Percentiles rank a stretch among this genome's conserved stretches.
Conservation (phyloP, 2,888 invertebrate species). For the Catonia carolina region DNA sequence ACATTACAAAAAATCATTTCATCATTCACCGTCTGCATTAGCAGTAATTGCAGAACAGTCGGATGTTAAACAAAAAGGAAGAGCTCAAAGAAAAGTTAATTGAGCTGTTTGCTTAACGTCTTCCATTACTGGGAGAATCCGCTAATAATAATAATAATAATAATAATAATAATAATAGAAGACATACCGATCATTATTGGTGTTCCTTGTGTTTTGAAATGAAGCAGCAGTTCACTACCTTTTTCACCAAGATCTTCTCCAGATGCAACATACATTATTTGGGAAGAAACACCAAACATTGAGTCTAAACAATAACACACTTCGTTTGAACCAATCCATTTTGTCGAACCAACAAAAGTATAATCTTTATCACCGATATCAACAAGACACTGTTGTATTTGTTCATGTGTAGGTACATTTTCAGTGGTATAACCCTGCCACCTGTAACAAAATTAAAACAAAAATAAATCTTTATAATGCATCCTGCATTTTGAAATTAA, state of each 20-base stretch:
- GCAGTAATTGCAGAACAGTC: too few species aligned
- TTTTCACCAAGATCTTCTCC: slow-evolving; percentile 76
- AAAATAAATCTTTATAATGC: too few species aligned
- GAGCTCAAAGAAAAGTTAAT: too few species aligned
- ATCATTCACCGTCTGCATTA: too few species aligned
- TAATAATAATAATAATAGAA: slow-evolving; percentile 22
- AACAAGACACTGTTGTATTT: slow-evolving; percentile 91
- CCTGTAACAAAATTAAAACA: slow-evolving; percentile 41
- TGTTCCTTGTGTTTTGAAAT: slow-evolving; percentile 88
- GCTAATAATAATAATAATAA: neutral
- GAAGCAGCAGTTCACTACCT: slow-evolving; percentile 75
- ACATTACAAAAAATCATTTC: too few species aligned
- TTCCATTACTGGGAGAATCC: too few species aligned
- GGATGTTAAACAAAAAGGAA: neutral
- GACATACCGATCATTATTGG: slow-evolving; percentile 94
- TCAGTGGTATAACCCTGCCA: slow-evolving; percentile 75
- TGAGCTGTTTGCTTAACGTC: too few species aligned
- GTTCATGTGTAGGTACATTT: slow-evolving; percentile 69
- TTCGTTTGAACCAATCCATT: slow-evolving; percentile 99
- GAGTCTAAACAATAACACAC: slow-evolving; percentile 87
- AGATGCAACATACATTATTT: slow-evolving; percentile 76
- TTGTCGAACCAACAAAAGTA: slow-evolving; percentile 79
- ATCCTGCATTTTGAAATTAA: too few species aligned
- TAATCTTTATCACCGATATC: slow-evolving; percentile 88
- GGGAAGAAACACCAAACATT: slow-evolving; percentile 65